A percentile compares a stretch with the other conserved stretches of the same genome.
These are phyloP conservation scores for Hyperoplus lanceolatus DNA, from an alignment of 2,797 vertebrate species.

Conservation along the genomic window DNA sequence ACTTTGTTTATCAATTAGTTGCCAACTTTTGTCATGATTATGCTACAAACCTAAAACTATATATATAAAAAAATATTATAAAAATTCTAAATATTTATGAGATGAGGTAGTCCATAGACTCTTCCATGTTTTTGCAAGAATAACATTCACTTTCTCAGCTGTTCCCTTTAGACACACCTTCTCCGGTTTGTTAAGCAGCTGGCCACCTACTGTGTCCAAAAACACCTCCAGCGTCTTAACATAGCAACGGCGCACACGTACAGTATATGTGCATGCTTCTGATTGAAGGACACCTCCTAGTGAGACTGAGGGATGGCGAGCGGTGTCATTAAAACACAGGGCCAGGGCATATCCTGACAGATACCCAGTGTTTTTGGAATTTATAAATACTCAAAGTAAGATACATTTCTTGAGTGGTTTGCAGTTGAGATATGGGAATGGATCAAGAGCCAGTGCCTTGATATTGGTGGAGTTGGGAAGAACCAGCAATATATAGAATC, in stretches of 20 bases:
- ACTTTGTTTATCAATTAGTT: no score
- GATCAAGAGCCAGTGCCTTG: no score
- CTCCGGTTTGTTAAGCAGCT: slow-evolving; percentile 9
- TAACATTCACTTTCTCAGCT: background rate
- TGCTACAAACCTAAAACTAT: background rate
- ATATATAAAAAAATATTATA: background rate
- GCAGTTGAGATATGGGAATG: no score
- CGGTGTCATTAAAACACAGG: no score
- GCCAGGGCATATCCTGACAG: no score
- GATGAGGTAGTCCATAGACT: background rate
- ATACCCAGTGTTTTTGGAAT: no score
- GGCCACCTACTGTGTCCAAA: slow-evolving; percentile 22
- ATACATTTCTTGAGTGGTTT: no score
- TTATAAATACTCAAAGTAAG: no score
- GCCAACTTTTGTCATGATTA: background rate
- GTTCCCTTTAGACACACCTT: slow-evolving; percentile 3
- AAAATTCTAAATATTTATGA: background rate
- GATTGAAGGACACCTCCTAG: slow-evolving; percentile 60
- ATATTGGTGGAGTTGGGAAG: no score
- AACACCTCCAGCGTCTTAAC: slow-evolving; percentile 22
- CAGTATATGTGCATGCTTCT: background rate
- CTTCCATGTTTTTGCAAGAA: background rate
- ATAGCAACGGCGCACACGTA: slow-evolving; percentile 23
- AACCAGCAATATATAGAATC: no score
- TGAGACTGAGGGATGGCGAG: no score